Evolutionary conservation across 2,888 invertebrate species (phyloP).

Genomic region (Drosophila infuscata): DNA sequence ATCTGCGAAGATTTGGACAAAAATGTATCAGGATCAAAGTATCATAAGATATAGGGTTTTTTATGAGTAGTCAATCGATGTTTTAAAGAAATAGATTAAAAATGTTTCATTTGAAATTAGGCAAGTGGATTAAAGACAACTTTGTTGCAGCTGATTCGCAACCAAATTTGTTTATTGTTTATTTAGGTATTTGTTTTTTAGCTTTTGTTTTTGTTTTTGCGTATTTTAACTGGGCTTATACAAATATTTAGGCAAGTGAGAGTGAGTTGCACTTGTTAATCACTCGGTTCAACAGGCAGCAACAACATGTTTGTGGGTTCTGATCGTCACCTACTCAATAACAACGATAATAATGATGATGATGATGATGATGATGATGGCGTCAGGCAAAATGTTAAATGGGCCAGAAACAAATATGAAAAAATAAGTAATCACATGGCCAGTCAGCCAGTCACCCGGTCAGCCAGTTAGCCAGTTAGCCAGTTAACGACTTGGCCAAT

Average conservation of each 20-base stretch:
- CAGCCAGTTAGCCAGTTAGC: background rate
- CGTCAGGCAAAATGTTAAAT: conserved; percentile 17
- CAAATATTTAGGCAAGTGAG: conserved; percentile 41
- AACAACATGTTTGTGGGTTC: background rate
- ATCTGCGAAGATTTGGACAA: too few relatives aligned
- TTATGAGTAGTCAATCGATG: background rate
- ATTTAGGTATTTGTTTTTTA: background rate
- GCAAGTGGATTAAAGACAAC: too few relatives aligned
- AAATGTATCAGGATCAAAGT: too few relatives aligned
- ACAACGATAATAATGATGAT: background rate
- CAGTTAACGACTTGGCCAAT: conserved; percentile 51
- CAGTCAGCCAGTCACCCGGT: background rate
- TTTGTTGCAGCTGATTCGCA: background rate
- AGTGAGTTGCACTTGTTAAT: conserved; percentile 21
- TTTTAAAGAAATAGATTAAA: background rate
- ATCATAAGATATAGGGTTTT: too few relatives aligned
- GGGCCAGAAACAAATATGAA: conserved; percentile 9
- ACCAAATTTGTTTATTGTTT: background rate
- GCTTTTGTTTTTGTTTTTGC: background rate
- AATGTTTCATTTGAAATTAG: background rate
- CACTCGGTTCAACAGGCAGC: background rate
- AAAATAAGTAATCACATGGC: conserved; percentile 11
- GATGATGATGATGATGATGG: background rate
- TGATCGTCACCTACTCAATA: background rate
- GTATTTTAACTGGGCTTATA: conserved; percentile 25